Percentiles rank a stretch among this genome's conserved stretches.
These are phyloP conservation scores for Halocynthia roretzi DNA, from an alignment of 23 tunicate genomes.

Conservation along the genomic window DNA sequence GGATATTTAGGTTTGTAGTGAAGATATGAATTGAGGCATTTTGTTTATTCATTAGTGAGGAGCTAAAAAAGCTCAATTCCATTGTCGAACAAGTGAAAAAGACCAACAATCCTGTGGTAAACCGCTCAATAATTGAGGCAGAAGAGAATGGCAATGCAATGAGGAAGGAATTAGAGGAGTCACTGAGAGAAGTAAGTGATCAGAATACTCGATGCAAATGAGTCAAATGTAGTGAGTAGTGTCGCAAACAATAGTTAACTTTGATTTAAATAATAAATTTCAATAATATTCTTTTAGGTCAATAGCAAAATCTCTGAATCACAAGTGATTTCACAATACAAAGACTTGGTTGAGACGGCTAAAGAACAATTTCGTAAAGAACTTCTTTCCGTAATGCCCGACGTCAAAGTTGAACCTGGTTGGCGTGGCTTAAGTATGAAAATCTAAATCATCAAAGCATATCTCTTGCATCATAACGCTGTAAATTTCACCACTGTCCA, in stretches of 20 bases:
- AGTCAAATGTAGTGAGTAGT: background rate
- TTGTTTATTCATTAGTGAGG: conserved; percentile 16
- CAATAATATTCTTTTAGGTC: background rate
- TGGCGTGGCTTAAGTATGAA: conserved; percentile 21
- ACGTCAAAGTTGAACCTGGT: conserved; percentile 20
- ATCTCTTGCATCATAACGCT: too few species aligned
- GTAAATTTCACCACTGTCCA: too few species aligned
- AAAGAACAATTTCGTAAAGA: conserved; percentile 39
- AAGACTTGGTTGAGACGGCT: conserved; percentile 15
- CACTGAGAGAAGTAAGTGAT: conserved; percentile 17
- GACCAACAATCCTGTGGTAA: background rate
- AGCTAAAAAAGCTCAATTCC: conserved; percentile 26
- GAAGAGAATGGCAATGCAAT: conserved; percentile 29
- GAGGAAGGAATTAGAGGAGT: conserved; percentile 44
- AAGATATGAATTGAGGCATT: background rate
- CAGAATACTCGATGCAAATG: too few species aligned
- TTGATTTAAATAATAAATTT: background rate
- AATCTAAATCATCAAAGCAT: background rate
- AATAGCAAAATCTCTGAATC: conserved; percentile 20
- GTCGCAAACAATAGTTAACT: background rate
- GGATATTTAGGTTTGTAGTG: background rate
- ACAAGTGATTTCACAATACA: conserved; percentile 25
- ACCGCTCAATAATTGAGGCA: conserved; percentile 10
- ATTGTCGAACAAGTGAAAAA: conserved; percentile 23
- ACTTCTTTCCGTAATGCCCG: conserved; percentile 21